Percentiles rank a stretch among this genome's conserved stretches.
phyloP scores from a whole-genome alignment of 2,797 vertebrate genomes.

The Macrochelys suwanniensis region DNA sequence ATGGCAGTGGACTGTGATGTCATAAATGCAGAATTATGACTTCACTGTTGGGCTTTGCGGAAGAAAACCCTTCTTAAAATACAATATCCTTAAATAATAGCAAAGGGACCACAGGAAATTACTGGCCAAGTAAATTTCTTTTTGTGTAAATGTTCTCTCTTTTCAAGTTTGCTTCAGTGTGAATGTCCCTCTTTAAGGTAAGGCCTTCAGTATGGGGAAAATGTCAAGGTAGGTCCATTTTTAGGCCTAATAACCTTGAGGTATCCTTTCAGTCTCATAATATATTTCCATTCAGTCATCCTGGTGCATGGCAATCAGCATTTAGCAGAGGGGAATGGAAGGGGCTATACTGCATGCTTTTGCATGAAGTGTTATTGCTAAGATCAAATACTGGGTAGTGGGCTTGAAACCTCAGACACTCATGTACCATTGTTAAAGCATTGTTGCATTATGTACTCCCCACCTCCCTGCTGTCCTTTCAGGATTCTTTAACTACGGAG shows the following conservation, averaged over 20 bases:
- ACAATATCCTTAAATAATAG: constrained; percentile 70
- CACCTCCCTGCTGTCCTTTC: constrained; percentile 47
- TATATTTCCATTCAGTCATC: constrained; percentile 83
- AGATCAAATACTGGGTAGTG: constrained; percentile 76
- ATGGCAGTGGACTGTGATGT: not conserved
- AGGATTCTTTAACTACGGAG: constrained; percentile 18
- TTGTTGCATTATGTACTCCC: constrained; percentile 60
- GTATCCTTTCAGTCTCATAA: constrained; percentile 81
- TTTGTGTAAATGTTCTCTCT: constrained; percentile 87
- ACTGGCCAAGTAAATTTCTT: constrained; percentile 85
- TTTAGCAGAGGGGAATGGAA: constrained; percentile 66
- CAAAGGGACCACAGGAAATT: constrained; percentile 73
- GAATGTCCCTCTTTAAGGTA: constrained; percentile 88
- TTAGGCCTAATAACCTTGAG: constrained; percentile 82
- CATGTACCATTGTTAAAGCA: constrained; percentile 65
- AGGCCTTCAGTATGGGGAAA: constrained; percentile 84
- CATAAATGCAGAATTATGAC: constrained; percentile 58
- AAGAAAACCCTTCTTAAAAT: constrained; percentile 64
- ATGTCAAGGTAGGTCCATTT: constrained; percentile 85
- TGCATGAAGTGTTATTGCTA: constrained; percentile 83
- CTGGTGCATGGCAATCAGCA: constrained; percentile 82
- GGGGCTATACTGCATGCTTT: constrained; percentile 81
- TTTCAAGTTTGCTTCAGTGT: constrained; percentile 89
- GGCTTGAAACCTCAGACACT: constrained; percentile 62
- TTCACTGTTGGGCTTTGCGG: constrained; percentile 61